These are phyloP conservation scores for Peucedramus taeniatus DNA, from an alignment of 2,113 vertebrate genomes.

Conservation along the genomic window DNA sequence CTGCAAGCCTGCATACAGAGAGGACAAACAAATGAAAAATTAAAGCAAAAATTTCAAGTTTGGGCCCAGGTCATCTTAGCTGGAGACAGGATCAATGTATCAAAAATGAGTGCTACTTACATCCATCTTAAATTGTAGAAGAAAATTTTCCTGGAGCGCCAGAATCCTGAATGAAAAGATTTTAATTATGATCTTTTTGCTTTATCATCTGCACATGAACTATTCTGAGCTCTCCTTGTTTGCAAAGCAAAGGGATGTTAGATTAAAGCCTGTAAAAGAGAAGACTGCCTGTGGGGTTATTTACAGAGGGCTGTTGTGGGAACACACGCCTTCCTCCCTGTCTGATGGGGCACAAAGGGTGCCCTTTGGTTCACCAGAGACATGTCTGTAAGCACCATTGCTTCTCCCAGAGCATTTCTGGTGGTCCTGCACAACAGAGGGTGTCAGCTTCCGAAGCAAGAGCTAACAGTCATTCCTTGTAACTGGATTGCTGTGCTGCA, in stretches of 20 bases:
- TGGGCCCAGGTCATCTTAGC: neutral
- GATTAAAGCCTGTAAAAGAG: neutral
- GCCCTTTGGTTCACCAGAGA: neutral
- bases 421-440: neutral
- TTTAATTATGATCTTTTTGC: neutral
- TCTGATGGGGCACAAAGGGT: neutral
- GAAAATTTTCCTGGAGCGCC: conserved; percentile 92
- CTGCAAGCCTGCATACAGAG: conserved; percentile 75
- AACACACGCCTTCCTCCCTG: neutral
- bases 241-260: neutral
- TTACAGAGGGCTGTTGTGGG: neutral
- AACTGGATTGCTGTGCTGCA: neutral
- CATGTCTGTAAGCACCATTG: neutral
- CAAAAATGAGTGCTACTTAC: conserved; percentile 75
- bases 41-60: neutral
- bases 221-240: neutral
- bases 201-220: neutral
- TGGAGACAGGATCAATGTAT: neutral
- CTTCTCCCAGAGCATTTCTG: neutral
- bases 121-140: conserved; percentile 93
- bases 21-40: neutral
- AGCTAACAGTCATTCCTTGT: neutral
- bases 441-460: neutral
- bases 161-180: conserved; percentile 80
- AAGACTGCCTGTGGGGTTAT: neutral